Evolutionary conservation across 2,888 invertebrate genomes (phyloP).

Genomic region (Hydrotaea cyrtoneurina): DNA sequence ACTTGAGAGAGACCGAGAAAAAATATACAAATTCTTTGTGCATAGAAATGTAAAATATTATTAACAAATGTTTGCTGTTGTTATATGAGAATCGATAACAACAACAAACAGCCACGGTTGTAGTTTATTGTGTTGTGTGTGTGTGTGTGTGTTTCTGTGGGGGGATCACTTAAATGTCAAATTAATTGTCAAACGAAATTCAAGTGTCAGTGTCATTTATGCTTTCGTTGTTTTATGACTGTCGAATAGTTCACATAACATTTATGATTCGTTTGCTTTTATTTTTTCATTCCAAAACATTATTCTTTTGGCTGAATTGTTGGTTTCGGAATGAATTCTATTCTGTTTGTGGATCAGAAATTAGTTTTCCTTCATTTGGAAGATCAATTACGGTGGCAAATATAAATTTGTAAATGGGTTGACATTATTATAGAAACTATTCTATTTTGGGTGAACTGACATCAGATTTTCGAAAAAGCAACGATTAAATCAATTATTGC

Average conservation of each 20-base stretch:
- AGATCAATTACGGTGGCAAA: no score
- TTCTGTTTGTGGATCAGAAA: no score
- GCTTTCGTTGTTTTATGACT: slow-evolving; percentile 14
- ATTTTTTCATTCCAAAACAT: no score
- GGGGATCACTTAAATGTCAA: slow-evolving; percentile 29
- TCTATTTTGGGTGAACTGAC: no score
- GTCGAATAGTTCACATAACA: background rate
- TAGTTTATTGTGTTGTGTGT: background rate
- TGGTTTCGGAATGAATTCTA: no score
- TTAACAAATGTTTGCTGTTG: background rate
- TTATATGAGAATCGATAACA: background rate
- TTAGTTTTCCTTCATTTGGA: no score
- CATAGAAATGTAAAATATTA: background rate
- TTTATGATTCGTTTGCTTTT: background rate
- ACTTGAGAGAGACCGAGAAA: no score
- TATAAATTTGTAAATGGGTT: no score
- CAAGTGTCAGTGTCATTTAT: slow-evolving; percentile 55
- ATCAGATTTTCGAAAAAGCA: no score
- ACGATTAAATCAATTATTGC: no score
- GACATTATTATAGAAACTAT: no score
- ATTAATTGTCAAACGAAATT: slow-evolving; percentile 37
- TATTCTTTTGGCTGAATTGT: no score
- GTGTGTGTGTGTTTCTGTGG: background rate
- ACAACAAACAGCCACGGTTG: background rate
- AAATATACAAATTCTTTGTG: background rate